Evolutionary conservation across 2,888 invertebrate species (phyloP), one percentile per base, ranked within the genome.

Genomic region (Mimachlamys varia): DNA sequence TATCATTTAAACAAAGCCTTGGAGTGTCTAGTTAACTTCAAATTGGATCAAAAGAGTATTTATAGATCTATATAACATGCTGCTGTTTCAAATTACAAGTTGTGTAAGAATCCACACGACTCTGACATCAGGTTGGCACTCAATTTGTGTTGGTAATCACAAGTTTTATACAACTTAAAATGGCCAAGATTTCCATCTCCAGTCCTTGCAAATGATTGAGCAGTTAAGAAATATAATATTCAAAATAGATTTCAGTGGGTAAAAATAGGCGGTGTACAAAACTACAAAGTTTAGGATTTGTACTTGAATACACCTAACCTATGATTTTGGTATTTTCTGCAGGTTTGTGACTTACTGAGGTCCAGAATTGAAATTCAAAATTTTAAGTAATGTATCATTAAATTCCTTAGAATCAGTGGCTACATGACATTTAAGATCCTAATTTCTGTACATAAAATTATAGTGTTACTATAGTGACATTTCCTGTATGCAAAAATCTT

Each of bases 51-150:
- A n/a, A 19, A 22, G 22, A 19, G 58, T 58, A n/a, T 58, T 58
- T 58, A 58, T 58, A 58, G n/a, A 58, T 58, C n/a, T 58, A 58
- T 58, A 58, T 58, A 58, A 58, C 19, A 58, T 58, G 58, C 58
- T 58, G 22, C 13, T 58, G 3, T 7, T 58, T 7, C 19, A 15
- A 53, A n/a, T 19, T 58, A n/a, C 19, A n/a, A 58, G 19, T 58
- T 58, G 7, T 58, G 58, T 19, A 58, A 22, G 22, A 58, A 58
- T 2, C 7, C 22, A 22, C 58, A 33, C 15, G 33, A 27, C 76
- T 13, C 76, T 33, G 33, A 76, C 76, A 33, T 33, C 27, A 33
- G 27, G 33, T 27, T 76, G 76, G 7, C 76, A 76, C 33, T 15
- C 33, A 76, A 76, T 76, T 76, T 76, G 76, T 33, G 76, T 76